Percentiles rank a stretch among this genome's conserved stretches.
Evolutionary conservation across 2,797 vertebrate species (phyloP).

Genomic region (Enteromius treurensis): DNA sequence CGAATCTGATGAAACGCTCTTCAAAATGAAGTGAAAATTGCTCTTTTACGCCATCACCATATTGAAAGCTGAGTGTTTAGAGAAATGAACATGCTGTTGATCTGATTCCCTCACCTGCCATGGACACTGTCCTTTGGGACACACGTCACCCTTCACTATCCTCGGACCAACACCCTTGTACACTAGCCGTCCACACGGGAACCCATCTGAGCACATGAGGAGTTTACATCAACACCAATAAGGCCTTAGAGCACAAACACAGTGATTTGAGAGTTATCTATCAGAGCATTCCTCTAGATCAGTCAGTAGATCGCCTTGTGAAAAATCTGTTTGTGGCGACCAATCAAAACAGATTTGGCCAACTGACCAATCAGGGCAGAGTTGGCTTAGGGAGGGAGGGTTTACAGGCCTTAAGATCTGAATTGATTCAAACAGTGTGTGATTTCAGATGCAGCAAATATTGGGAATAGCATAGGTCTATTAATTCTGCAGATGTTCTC

Average conservation of each 20-base stretch:
- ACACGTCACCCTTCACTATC: constrained; percentile 84
- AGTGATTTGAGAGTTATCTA: neutral
- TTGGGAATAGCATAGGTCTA: neutral
- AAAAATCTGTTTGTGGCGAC: too few relatives aligned
- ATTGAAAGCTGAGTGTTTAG: neutral
- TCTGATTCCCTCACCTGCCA: constrained; percentile 85
- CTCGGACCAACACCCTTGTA: constrained; percentile 68
- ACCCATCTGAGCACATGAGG: constrained; percentile 71
- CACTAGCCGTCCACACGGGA: constrained; percentile 83
- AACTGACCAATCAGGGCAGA: too few relatives aligned
- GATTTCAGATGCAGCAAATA: neutral
- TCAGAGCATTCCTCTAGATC: neutral
- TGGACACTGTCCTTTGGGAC: constrained; percentile 89
- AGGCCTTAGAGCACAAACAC: neutral
- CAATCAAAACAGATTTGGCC: too few relatives aligned
- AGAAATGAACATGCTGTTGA: neutral
- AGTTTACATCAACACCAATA: neutral
- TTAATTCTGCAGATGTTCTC: neutral
- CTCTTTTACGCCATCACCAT: neutral
- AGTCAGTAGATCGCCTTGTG: neutral
- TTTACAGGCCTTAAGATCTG: too few relatives aligned
- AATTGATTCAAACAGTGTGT: too few relatives aligned
- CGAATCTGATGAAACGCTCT: neutral
- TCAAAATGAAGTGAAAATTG: neutral
- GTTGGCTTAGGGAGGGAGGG: too few relatives aligned